Base-by-base conservation (phyloP, 1,140 invertebrate genomes). In the Trichonephila inaurata region DNA sequence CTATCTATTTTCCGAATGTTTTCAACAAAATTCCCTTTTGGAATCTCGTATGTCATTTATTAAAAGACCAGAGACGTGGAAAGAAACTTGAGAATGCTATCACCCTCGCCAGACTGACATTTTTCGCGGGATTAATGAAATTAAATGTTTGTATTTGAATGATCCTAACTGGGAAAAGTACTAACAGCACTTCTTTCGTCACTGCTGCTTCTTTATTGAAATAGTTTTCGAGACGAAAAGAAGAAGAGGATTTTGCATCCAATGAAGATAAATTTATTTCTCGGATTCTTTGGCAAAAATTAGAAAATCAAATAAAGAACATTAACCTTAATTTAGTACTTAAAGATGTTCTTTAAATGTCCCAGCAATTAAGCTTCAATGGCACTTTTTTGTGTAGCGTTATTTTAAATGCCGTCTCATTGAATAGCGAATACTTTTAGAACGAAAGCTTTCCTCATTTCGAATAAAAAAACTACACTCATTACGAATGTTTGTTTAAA, bases 301-400 rank as follows among this genome's bases (percentile, higher is more conserved):
- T 60, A 82, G 89, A 91, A 62, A 91, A 91, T 82, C 77, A 91
- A 91, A 91, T 91, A 82, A 91, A 61, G 72, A 51, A 58, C 89
- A 91, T 91, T 91, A 91, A 91, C 89, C 89, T 91, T 91, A 91
- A 91, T 91, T 91, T 82, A 82, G n/a, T 91, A 62, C 33, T 82
- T 82, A 33, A 62, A 40, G 77, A 82, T 91, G 51, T 91, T 91
- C 69, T 82, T 91, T 61, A 82, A 91, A 82, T 91, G 77, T 82
- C 58, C 19, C 58, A 91, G 89, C 89, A 91, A 91, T 91, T 91
- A 91, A 91, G 89, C 64, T 33, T 58, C 12, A 82, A 58, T n/a
- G 51, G 77, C n/a, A 89, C n/a, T 89, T 89, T 89, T 89, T 89
- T 89, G 8, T 58, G 64, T 89, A 58, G 88, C 14, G 40, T 77